A percentile compares a stretch with the other conserved stretches of the same genome.
phyloP scores from a whole-genome alignment of 2,888 invertebrate genomes.

The Metalampra italica region DNA sequence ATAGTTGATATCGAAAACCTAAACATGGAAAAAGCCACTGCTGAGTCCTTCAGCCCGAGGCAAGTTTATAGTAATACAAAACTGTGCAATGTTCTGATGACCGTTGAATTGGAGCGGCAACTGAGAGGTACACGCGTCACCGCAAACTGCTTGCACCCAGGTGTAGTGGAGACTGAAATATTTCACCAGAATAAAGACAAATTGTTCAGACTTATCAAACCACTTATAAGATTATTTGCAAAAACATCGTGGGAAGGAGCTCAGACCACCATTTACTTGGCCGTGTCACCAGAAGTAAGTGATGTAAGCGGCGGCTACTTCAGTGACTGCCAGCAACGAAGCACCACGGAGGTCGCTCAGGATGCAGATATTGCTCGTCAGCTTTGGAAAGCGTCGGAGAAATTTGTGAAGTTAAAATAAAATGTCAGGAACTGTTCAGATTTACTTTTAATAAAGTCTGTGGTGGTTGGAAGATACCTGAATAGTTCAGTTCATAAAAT shows the following conservation, averaged over 20 bases:
- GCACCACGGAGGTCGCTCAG: conserved; percentile 53
- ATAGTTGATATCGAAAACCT: conserved; percentile 42
- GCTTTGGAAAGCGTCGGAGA: conserved; percentile 82
- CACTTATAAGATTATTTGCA: not conserved
- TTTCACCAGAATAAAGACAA: not conserved
- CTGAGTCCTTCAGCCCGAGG: conserved; percentile 17
- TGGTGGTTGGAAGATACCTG: no score
- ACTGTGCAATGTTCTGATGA: conserved; percentile 85
- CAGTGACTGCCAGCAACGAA: conserved; percentile 69
- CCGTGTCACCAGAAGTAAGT: conserved; percentile 72
- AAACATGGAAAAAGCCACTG: conserved; percentile 34
- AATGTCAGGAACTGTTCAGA: not conserved
- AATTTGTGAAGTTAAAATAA: conserved; percentile 42
- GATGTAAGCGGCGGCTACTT: conserved; percentile 81
- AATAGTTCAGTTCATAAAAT: no score
- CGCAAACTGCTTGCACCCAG: conserved; percentile 89
- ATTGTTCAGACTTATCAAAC: not conserved
- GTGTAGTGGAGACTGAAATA: conserved; percentile 80
- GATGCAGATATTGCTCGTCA: conserved; percentile 73
- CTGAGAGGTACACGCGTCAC: conserved; percentile 84
- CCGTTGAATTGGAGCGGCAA: conserved; percentile 82
- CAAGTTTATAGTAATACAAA: conserved; percentile 77
- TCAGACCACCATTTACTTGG: conserved; percentile 77
- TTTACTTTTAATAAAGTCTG: no score
- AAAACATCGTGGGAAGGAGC: conserved; percentile 52